Conservation (phyloP, 2,113 vertebrate species). For the Jacana jacana region DNA sequence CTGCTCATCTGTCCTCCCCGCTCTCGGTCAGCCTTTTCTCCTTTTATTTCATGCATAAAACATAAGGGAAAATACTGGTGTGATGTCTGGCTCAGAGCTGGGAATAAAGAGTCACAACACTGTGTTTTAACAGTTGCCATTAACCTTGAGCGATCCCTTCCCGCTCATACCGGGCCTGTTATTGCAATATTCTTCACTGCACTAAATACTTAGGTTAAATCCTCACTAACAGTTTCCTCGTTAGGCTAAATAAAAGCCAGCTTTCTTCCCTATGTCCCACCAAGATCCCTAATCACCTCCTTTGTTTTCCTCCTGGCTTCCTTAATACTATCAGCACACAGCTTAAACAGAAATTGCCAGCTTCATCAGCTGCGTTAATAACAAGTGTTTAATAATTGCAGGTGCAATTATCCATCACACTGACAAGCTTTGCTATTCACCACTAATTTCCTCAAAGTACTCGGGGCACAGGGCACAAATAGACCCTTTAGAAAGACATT, state of each 20-base stretch:
- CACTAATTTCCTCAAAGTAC: constrained; percentile 34
- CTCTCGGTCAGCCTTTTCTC: not conserved
- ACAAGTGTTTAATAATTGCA: constrained; percentile 12
- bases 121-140: not conserved
- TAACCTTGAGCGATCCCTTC: not conserved
- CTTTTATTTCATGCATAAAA: accelerated
- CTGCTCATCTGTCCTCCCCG: accelerated
- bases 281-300: not conserved
- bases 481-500: not conserved
- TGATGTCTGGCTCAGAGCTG: not conserved
- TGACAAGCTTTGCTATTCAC: constrained; percentile 18
- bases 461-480: not conserved
- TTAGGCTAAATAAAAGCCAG: not conserved
- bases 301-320: not conserved
- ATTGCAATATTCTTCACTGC: not conserved
- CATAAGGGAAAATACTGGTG: accelerated
- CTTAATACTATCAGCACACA: not conserved
- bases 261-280: not conserved
- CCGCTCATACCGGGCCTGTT: not conserved
- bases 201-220: not conserved
- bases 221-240: not conserved
- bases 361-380: not conserved
- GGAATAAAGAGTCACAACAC: not conserved
- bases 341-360: not conserved
- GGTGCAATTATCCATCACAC: constrained; percentile 24